These are phyloP conservation scores for Gymnarchus niloticus DNA, from an alignment of 2,113 vertebrate species.

Conservation along the genomic window DNA sequence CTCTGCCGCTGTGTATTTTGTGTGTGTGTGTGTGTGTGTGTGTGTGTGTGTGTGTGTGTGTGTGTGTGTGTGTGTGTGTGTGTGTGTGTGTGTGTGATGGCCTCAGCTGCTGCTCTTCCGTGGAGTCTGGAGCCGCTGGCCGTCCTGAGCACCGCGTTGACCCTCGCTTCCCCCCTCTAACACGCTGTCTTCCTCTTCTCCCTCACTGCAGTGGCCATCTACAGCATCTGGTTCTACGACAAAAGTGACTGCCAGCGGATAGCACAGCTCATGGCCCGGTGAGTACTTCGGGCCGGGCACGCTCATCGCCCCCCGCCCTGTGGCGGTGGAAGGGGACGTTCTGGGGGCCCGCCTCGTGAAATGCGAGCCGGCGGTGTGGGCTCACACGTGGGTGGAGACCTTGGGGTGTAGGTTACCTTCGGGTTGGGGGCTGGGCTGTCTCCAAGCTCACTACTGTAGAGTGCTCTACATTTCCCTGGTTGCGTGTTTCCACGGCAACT, in stretches of 20 bases:
- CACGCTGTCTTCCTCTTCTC: neutral
- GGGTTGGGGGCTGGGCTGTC: neutral
- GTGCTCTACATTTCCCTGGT: neutral
- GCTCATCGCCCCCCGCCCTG: neutral
- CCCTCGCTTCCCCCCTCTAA: neutral
- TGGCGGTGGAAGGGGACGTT: neutral
- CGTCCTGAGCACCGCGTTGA: neutral
- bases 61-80: neutral
- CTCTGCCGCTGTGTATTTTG: neutral
- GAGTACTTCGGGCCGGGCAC: conserved; percentile 55
- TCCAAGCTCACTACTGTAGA: neutral
- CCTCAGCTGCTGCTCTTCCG: neutral
- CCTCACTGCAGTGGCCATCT: conserved; percentile 79
- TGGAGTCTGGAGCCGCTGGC: neutral
- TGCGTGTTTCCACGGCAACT: conserved; percentile 16
- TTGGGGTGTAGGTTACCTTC: neutral
- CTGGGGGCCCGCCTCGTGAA: neutral
- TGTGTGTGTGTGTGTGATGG: neutral
- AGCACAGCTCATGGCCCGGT: conserved; percentile 93
- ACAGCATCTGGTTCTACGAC: conserved; percentile 99
- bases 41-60: neutral
- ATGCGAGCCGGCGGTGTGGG: neutral
- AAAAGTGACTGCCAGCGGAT: conserved; percentile 95
- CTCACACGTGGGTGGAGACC: neutral
- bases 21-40: neutral